Percentiles rank a stretch among this genome's conserved stretches.
These are phyloP conservation scores for Chelon labrosus DNA, from an alignment of 2,797 vertebrate genomes.

Conservation along the genomic window DNA sequence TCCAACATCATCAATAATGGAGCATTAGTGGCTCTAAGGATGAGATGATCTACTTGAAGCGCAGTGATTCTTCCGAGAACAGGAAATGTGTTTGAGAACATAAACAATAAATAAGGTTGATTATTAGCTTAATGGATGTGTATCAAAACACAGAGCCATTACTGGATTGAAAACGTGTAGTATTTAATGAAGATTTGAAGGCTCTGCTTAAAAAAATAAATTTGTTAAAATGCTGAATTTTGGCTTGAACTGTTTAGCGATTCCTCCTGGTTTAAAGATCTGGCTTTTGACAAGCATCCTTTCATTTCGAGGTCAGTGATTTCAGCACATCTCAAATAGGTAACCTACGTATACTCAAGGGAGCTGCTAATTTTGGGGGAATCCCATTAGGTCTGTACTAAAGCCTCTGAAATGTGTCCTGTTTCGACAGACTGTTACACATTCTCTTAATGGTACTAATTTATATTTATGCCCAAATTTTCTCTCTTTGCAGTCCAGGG, in stretches of 20 bases:
- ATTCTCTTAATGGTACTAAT: neutral
- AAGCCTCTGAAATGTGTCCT: slow-evolving; percentile 44
- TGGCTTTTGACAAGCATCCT: neutral
- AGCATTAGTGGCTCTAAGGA: neutral
- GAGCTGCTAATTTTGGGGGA: slow-evolving; percentile 59
- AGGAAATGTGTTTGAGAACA: neutral
- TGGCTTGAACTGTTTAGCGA: neutral
- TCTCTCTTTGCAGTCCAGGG: neutral
- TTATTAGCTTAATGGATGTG: neutral
- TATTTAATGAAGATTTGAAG: neutral
- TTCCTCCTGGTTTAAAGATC: slow-evolving; percentile 7
- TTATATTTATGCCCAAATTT: neutral
- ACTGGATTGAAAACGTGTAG: neutral
- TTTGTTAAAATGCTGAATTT: neutral
- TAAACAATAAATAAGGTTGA: neutral
- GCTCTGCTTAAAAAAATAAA: neutral
- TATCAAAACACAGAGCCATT: neutral
- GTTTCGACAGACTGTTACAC: neutral
- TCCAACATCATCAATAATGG: slow-evolving; percentile 1
- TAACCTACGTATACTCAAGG: slow-evolving; percentile 27
- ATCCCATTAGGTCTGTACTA: slow-evolving; percentile 50
- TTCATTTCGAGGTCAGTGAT: slow-evolving; percentile 56
- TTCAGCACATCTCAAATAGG: slow-evolving; percentile 46
- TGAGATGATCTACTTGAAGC: neutral
- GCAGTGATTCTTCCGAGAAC: neutral